phyloP scores from a whole-genome alignment of 2,797 vertebrate species.

The Nasua narica region DNA sequence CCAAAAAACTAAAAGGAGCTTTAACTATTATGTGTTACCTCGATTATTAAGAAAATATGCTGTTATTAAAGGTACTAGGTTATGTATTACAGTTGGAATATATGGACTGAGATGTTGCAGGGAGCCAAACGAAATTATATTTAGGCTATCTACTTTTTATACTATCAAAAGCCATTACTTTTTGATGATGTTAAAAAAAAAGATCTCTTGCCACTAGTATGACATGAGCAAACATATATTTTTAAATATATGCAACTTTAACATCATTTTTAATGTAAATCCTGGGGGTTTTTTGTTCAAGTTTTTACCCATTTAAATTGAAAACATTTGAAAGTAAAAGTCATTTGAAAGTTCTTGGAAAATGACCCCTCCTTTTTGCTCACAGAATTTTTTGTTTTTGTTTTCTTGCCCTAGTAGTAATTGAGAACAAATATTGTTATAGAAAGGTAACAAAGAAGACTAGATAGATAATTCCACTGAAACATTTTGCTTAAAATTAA shows the following conservation, averaged over 20 bases:
- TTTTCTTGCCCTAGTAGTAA: neutral
- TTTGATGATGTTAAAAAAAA: conserved; percentile 44
- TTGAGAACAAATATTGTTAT: neutral
- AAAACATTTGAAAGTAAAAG: neutral
- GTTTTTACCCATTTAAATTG: neutral
- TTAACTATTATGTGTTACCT: neutral
- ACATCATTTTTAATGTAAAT: neutral
- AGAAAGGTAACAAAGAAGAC: neutral
- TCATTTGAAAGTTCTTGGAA: neutral
- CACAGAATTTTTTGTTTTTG: neutral
- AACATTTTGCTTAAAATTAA: conserved; percentile 4
- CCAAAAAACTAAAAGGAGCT: neutral
- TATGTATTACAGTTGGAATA: conserved; percentile 67
- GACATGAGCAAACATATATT: neutral
- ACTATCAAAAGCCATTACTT: conserved; percentile 48
- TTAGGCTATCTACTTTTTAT: conserved; percentile 57
- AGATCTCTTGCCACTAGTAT: neutral
- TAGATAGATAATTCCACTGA: neutral
- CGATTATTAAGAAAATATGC: conserved; percentile 53
- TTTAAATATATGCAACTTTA: neutral
- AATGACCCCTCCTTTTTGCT: neutral
- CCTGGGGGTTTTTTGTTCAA: neutral
- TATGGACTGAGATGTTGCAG: conserved; percentile 40
- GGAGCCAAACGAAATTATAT: conserved; percentile 66
- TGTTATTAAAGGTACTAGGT: conserved; percentile 45